Percentiles rank a stretch among this genome's conserved stretches.
These are phyloP conservation scores for Lasioglossum zephyrum DNA, from an alignment of 2,888 invertebrate genomes.

Conservation along the genomic window DNA sequence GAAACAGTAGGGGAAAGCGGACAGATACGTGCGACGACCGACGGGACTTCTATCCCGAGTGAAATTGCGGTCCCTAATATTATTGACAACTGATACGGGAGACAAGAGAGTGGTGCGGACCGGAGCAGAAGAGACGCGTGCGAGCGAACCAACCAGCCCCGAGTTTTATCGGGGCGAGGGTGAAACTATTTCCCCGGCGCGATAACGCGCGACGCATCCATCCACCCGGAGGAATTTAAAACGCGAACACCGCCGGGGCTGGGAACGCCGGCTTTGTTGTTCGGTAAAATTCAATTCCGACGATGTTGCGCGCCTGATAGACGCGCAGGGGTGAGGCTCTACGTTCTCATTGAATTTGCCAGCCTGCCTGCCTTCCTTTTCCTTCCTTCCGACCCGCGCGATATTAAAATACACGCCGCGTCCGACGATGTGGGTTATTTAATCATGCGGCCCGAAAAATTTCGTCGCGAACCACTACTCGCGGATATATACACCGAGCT, in stretches of 20 bases:
- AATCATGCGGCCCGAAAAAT: constrained; percentile 1
- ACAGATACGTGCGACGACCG: constrained; percentile 64
- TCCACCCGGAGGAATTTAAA: constrained; percentile 43
- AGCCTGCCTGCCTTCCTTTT: neutral
- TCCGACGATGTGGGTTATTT: neutral
- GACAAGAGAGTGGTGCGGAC: constrained; percentile 14
- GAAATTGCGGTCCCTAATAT: constrained; percentile 71
- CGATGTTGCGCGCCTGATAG: constrained; percentile 25
- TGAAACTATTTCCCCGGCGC: constrained; percentile 57
- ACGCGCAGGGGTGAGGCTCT: neutral
- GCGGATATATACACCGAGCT: neutral
- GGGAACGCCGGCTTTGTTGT: constrained; percentile 6
- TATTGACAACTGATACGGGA: constrained; percentile 69
- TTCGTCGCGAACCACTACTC: neutral
- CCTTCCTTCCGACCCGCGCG: neutral
- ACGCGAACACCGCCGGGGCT: neutral
- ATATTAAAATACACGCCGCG: constrained; percentile 14
- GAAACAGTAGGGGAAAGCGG: constrained; percentile 55
- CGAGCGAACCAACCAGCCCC: neutral
- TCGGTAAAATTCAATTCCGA: constrained; percentile 50
- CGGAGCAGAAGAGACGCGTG: neutral
- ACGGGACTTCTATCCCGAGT: constrained; percentile 61
- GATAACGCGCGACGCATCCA: constrained; percentile 42
- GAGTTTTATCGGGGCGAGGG: constrained; percentile 58
- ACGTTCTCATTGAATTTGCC: constrained; percentile 4